Conservation (phyloP, 1,140 invertebrate species). For the Trialeurodes vaporariorum region DNA sequence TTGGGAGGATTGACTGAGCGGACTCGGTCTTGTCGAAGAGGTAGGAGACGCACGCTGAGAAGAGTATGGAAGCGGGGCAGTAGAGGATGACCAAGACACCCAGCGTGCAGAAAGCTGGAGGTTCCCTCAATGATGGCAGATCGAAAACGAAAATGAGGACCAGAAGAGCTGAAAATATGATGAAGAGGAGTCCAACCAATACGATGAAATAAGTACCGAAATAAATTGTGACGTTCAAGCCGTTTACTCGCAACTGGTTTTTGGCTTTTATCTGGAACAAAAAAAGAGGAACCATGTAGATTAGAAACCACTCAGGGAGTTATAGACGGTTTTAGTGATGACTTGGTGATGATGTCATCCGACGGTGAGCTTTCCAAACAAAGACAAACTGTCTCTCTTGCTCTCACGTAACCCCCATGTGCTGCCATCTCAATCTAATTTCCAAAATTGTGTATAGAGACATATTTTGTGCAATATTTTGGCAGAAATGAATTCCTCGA, state of each 20-base stretch:
- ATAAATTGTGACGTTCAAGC: slow-evolving; percentile 62
- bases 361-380: no score
- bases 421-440: no score
- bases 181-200: slow-evolving; percentile 48
- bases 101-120: slow-evolving; percentile 54
- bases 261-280: slow-evolving; percentile 61
- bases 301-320: no score
- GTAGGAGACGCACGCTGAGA: slow-evolving; percentile 62
- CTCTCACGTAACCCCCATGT: no score
- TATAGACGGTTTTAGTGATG: no score
- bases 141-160: slow-evolving; percentile 54
- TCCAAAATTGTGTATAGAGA: no score
- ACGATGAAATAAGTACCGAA: slow-evolving; percentile 64
- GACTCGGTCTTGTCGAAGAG: slow-evolving; percentile 71
- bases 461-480: no score
- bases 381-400: no score
- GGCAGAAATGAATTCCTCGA: no score
- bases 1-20: slow-evolving; percentile 62
- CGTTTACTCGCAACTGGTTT: slow-evolving; percentile 71
- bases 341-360: no score
- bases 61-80: slow-evolving; percentile 59
- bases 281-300: slow-evolving; percentile 16
- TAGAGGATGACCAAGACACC: slow-evolving; percentile 55
- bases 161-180: slow-evolving; percentile 52
- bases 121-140: slow-evolving; percentile 50